Percentiles rank a stretch among this genome's conserved stretches.
Evolutionary conservation across 2,113 vertebrate species (phyloP).

Genomic region (Garra rufa): DNA sequence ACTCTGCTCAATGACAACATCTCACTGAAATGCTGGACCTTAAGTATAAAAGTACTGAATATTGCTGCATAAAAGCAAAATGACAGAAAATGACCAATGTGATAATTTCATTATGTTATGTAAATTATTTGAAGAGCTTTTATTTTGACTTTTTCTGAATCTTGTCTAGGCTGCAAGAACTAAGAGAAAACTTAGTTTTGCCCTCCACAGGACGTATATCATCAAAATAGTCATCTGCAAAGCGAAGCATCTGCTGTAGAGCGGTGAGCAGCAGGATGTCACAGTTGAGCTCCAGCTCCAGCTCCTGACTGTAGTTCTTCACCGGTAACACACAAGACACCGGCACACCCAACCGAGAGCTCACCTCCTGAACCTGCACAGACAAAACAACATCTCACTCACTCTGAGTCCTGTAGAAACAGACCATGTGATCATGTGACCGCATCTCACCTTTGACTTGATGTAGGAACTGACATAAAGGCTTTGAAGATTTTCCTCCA

Average conservation of each 20-base stretch:
- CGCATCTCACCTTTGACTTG: slow-evolving; percentile 60
- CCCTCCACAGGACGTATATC: slow-evolving; percentile 49
- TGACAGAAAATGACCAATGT: too few relatives aligned
- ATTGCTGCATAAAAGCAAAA: too few relatives aligned
- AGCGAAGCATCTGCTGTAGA: slow-evolving; percentile 65
- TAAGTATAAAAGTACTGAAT: too few relatives aligned
- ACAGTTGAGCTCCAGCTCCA: slow-evolving; percentile 64
- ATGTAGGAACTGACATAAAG: slow-evolving; percentile 65
- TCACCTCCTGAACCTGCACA: slow-evolving; percentile 66
- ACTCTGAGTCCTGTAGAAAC: background rate
- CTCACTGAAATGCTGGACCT: too few relatives aligned
- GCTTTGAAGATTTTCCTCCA: slow-evolving; percentile 60
- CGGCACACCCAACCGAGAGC: slow-evolving; percentile 66
- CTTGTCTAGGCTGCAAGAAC: background rate
- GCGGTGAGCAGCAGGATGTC: slow-evolving; percentile 69
- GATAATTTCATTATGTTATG: background rate
- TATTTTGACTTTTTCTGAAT: background rate
- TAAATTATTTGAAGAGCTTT: background rate
- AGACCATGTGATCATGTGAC: background rate
- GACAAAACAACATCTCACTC: background rate
- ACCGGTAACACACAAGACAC: slow-evolving; percentile 67
- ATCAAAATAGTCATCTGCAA: slow-evolving; percentile 67
- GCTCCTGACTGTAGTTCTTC: slow-evolving; percentile 72
- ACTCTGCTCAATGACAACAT: too few relatives aligned
- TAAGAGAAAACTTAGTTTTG: background rate